These are phyloP conservation scores for Lethenteron camtschaticum DNA, from an alignment of 2,113 vertebrate species.

Conservation along the genomic window DNA sequence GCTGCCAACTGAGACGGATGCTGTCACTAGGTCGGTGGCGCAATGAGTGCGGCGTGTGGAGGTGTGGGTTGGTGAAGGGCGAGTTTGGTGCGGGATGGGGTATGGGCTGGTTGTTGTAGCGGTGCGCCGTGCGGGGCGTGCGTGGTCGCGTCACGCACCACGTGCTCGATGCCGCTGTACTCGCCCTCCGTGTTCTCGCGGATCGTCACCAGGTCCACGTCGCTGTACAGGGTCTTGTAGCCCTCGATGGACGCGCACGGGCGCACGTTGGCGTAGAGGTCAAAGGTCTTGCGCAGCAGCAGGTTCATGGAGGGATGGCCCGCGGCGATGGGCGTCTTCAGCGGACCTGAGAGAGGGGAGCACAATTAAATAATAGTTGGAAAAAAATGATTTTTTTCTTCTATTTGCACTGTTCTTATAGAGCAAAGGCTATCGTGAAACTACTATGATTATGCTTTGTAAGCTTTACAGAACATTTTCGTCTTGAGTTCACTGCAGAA, in stretches of 20 bases:
- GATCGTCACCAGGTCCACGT: slow-evolving; percentile 64
- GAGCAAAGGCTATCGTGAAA: too few species aligned
- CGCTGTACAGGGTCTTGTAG: slow-evolving; percentile 66
- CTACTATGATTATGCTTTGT: too few species aligned
- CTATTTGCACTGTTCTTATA: too few species aligned
- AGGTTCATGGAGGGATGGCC: slow-evolving; percentile 92
- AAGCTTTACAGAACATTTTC: too few species aligned
- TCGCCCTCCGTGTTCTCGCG: slow-evolving; percentile 52
- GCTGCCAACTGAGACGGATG: too few species aligned
- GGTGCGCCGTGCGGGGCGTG: too few species aligned
- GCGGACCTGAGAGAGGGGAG: slow-evolving; percentile 30
- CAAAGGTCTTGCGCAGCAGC: slow-evolving; percentile 70
- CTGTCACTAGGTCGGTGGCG: too few species aligned
- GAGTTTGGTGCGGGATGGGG: too few species aligned
- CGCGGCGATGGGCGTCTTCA: slow-evolving; percentile 83
- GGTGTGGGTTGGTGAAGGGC: too few species aligned
- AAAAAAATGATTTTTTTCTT: background rate
- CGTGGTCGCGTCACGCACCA: slow-evolving; percentile 27
- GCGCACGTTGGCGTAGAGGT: slow-evolving; percentile 75
- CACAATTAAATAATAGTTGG: background rate
- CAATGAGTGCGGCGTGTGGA: too few species aligned
- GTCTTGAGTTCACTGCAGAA: too few species aligned
- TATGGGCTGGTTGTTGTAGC: too few species aligned
- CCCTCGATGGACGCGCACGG: slow-evolving; percentile 84
- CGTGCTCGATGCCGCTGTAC: slow-evolving; percentile 81